Percentiles rank a stretch among this genome's conserved stretches.
Conservation (phyloP, 2,888 invertebrate genomes). For the Heteromurus nitidus region DNA sequence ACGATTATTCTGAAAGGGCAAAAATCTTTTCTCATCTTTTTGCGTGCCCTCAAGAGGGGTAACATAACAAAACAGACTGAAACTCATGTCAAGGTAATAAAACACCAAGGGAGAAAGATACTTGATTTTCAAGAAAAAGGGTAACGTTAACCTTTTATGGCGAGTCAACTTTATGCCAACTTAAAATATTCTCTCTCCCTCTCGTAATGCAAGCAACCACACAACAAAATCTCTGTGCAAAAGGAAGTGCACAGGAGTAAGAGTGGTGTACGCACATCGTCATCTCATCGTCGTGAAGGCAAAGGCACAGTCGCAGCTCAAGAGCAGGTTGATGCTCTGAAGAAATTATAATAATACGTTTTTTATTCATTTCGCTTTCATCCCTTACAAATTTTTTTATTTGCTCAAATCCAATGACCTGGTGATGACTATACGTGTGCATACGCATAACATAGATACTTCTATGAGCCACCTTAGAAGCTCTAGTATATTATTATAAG, state of each 20-base stretch:
- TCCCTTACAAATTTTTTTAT: constrained; percentile 63
- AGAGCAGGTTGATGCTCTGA: constrained; percentile 64
- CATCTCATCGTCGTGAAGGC: constrained; percentile 14
- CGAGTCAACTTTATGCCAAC: constrained; percentile 61
- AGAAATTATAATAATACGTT: constrained; percentile 61
- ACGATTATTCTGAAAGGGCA: neutral
- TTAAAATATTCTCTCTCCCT: constrained; percentile 52
- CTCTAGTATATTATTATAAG: constrained; percentile 53
- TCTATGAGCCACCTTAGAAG: constrained; percentile 36
- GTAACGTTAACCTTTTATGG: constrained; percentile 64
- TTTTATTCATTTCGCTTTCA: constrained; percentile 65
- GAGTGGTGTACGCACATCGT: constrained; percentile 13
- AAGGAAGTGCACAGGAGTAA: constrained; percentile 24
- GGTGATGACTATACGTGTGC: constrained; percentile 28
- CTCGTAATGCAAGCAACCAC: constrained; percentile 21
- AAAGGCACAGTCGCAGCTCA: constrained; percentile 36
- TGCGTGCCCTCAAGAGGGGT: constrained; percentile 59
- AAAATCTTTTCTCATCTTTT: constrained; percentile 46
- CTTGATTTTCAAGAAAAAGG: constrained; percentile 65
- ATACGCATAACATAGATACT: neutral
- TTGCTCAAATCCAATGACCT: constrained; percentile 61
- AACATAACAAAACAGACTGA: constrained; percentile 59
- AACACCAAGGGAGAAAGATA: constrained; percentile 63
- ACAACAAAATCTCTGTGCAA: constrained; percentile 31
- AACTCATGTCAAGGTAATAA: constrained; percentile 64